These are phyloP conservation scores for Sebastes vulpes DNA, from an alignment of 2,797 vertebrate genomes.

Conservation along the genomic window DNA sequence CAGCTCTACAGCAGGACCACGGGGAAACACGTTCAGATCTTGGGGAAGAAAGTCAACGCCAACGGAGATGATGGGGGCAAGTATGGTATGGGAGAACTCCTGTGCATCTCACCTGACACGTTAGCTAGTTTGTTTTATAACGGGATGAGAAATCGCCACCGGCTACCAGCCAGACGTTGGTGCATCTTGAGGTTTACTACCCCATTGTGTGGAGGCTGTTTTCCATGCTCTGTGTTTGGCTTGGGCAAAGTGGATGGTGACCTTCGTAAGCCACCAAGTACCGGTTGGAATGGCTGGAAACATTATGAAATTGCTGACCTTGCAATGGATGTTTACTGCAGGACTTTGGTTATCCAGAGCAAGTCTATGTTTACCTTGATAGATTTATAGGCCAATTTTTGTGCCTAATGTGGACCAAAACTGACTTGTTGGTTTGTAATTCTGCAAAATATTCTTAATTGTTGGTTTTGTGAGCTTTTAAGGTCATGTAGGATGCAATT, in stretches of 20 bases:
- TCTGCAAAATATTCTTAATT: neutral
- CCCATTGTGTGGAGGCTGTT: constrained; percentile 11
- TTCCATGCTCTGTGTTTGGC: constrained; percentile 20
- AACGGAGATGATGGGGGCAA: constrained; percentile 90
- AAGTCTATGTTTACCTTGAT: constrained; percentile 18
- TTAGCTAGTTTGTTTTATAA: constrained; percentile 8
- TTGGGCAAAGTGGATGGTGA: constrained; percentile 6
- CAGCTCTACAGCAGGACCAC: constrained; percentile 90
- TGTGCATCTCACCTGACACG: constrained; percentile 75
- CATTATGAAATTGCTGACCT: constrained; percentile 15
- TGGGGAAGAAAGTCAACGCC: constrained; percentile 88
- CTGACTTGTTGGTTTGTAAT: neutral
- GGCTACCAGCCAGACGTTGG: neutral
- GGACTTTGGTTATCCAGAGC: constrained; percentile 21
- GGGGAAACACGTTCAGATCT: constrained; percentile 86
- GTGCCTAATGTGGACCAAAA: neutral
- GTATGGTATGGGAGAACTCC: constrained; percentile 87
- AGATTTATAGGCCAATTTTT: neutral
- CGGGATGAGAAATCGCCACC: neutral
- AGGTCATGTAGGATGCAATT: neutral
- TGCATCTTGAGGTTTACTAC: constrained; percentile 3
- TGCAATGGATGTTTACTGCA: constrained; percentile 24
- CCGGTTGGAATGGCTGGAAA: constrained; percentile 25
- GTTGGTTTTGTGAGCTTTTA: neutral
- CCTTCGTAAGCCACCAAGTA: constrained; percentile 23